Evolutionary conservation across 2,113 vertebrate species (phyloP), one percentile per base, ranked within the genome.

Genomic region (Cnemophilus loriae): DNA sequence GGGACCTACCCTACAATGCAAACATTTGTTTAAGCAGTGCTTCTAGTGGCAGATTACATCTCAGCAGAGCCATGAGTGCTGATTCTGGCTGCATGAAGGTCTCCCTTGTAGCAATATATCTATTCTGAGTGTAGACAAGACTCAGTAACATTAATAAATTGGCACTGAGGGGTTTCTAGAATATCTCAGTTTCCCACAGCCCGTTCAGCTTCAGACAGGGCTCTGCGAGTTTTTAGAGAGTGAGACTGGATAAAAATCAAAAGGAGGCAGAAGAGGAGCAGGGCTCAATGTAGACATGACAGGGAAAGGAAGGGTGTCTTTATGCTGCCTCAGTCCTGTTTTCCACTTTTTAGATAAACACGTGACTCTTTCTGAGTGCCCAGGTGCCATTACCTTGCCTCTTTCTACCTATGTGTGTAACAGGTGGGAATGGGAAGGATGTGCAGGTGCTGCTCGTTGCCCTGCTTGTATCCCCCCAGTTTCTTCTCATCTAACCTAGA

Each of bases 81-180:
- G 71, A 88, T 86, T 83, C 71, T 91, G 67, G 59, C 47, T 84
- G n/a, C 67, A 70, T 44, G 82, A 94, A 91, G 87, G 71, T 46
- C 75, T 91, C 69, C 53, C 87, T 95, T 89, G 65, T 64, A 87
- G 91, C 41, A 94, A 82, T 94, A 89, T 56, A 84, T 84, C 93
- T 95, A 52, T 82, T 91, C 60, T 92, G 60, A 95, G 65, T 60
- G 75, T 60, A 84, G 74, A 64, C 32, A 87, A 78, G 39, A 89
- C 77, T 89, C 87, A 94, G 87, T 79, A 89, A 67, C 33, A 65
- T 84, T 95, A 95, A 92, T 82, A 95, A 94, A 96, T 89, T 94
- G 87, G 53, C 87, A 53, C 87, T 69, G 61, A 94, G 87, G 81
- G 81, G 18, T 79, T 94, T 87, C 90, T 95, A 53, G 79, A 84